phyloP scores from a whole-genome alignment of 2,797 vertebrate species.

The Rhinatrema bivittatum region DNA sequence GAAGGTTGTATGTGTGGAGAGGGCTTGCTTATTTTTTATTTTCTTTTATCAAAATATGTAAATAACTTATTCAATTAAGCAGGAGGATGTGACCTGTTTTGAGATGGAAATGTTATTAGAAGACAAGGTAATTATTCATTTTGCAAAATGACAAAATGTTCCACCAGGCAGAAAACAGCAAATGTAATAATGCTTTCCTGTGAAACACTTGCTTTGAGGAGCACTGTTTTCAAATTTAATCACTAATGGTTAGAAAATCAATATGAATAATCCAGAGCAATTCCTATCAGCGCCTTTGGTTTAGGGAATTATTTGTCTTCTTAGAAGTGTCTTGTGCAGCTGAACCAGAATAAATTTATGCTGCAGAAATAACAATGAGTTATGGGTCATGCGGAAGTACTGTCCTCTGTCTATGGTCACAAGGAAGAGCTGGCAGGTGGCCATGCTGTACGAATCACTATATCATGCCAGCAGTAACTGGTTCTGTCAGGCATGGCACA shows the following conservation, averaged over 20 bases:
- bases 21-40: too few relatives aligned
- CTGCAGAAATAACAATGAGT: too few relatives aligned
- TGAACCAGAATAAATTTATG: background rate
- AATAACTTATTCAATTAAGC: background rate
- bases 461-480: too few relatives aligned
- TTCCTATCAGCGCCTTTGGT: background rate
- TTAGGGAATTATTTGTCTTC: background rate
- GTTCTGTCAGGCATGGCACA: too few relatives aligned
- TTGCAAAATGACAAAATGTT: conserved; percentile 8
- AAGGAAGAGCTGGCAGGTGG: too few relatives aligned
- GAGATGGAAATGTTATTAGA: conserved; percentile 7
- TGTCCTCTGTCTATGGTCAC: too few relatives aligned
- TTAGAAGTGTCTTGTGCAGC: background rate
- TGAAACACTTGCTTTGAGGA: conserved; percentile 24
- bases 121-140: conserved; percentile 5
- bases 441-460: too few relatives aligned
- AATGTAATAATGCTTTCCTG: conserved; percentile 31
- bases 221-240: conserved; percentile 32
- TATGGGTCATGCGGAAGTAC: too few relatives aligned
- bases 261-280: conserved; percentile 25
- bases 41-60: background rate
- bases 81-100: background rate
- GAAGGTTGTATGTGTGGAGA: too few relatives aligned
- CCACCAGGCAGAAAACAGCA: background rate
- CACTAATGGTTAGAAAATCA: conserved; percentile 11